Conservation (phyloP, 2,797 vertebrate genomes). For the Thripadectes ignobilis region DNA sequence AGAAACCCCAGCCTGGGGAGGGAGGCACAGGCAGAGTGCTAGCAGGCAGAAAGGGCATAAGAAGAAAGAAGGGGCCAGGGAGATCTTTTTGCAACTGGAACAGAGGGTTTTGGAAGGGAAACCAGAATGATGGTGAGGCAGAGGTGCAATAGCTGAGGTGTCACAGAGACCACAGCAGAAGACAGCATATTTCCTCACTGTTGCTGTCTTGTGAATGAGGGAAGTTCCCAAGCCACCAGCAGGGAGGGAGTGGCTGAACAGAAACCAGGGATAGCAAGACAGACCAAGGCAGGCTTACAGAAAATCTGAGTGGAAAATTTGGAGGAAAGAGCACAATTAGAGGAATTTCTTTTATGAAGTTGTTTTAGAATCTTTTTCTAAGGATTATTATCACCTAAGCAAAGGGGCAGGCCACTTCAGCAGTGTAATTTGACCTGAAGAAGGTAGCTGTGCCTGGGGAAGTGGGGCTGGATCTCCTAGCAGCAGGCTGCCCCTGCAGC, state of each 20-base stretch:
- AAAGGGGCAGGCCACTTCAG: not conserved
- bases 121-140: not conserved
- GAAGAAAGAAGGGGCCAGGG: not conserved
- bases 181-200: not conserved
- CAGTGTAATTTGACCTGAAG: not conserved
- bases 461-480: not conserved
- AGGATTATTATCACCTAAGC: not conserved
- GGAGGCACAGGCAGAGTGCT: not conserved
- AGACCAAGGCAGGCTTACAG: not conserved
- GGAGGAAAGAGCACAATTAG: not conserved
- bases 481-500: not conserved
- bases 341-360: not conserved
- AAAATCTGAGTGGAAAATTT: not conserved
- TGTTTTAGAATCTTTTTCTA: not conserved
- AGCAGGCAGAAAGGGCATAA: not conserved
- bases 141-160: accelerated
- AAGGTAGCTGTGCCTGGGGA: not conserved
- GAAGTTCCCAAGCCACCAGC: not conserved
- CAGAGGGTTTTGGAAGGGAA: not conserved
- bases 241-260: not conserved
- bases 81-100: not conserved
- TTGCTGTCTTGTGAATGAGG: not conserved
- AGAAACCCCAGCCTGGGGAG: not conserved
- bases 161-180: not conserved
- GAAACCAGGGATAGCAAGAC: not conserved